Conservation (phyloP, 2,797 vertebrate species). For the Nothura maculosa region DNA sequence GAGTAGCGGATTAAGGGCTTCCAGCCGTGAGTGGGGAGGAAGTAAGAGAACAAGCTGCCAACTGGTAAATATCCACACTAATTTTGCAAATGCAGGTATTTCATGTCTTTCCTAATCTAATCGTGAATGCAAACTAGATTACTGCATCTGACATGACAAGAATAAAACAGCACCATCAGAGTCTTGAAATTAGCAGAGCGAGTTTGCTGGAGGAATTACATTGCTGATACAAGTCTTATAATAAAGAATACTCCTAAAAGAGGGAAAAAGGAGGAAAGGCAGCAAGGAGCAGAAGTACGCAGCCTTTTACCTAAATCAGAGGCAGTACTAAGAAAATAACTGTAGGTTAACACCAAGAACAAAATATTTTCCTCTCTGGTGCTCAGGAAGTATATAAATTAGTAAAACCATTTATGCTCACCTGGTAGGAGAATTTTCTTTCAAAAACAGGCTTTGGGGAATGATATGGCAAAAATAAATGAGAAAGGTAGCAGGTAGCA, state of each 20-base stretch:
- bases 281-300: background rate
- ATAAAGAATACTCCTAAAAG: slow-evolving; percentile 9
- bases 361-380: background rate
- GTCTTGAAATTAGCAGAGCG: slow-evolving; percentile 24
- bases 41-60: slow-evolving; percentile 46
- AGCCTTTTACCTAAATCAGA: background rate
- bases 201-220: slow-evolving; percentile 28
- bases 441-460: background rate
- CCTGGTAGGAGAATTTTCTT: background rate
- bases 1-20: slow-evolving; percentile 55
- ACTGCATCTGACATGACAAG: slow-evolving; percentile 63
- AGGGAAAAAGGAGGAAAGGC: background rate
- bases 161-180: slow-evolving; percentile 45
- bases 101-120: slow-evolving; percentile 68
- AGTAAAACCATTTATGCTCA: background rate
- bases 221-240: slow-evolving; percentile 3
- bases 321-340: background rate
- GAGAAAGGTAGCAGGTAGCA: background rate
- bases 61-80: slow-evolving; percentile 57
- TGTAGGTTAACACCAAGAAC: background rate
- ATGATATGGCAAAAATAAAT: background rate
- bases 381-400: background rate
- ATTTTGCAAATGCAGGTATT: slow-evolving; percentile 73
- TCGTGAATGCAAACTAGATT: slow-evolving; percentile 69
- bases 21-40: slow-evolving; percentile 49